phyloP scores from a whole-genome alignment of 2,797 vertebrate genomes.

The Catostomus latipinnis region DNA sequence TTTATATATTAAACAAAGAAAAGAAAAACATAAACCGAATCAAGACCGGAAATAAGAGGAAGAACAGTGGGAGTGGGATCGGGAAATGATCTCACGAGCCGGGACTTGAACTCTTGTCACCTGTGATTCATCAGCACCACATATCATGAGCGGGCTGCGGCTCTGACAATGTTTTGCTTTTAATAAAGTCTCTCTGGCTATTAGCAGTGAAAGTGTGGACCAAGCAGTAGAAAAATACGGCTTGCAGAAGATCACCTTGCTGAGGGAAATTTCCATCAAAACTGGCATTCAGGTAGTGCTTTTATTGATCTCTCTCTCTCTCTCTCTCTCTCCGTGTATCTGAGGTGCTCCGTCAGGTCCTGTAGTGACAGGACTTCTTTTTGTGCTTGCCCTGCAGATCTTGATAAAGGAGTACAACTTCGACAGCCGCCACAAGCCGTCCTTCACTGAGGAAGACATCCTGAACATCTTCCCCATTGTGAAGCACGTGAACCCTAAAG shows the following conservation, averaged over 20 bases:
- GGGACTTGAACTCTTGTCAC: too few species aligned
- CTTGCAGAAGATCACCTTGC: conserved; percentile 92
- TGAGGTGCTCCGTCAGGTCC: not conserved
- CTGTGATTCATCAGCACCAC: too few species aligned
- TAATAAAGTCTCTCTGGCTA: not conserved
- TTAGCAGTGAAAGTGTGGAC: conserved; percentile 89
- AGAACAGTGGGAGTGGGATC: too few species aligned
- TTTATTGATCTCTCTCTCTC: not conserved
- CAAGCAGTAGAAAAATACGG: conserved; percentile 91
- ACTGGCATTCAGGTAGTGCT: conserved; percentile 92
- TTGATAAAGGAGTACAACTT: conserved; percentile 98
- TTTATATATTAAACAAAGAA: too few species aligned
- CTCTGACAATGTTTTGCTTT: not conserved
- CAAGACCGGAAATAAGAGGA: too few species aligned
- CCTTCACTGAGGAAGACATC: conserved; percentile 98
- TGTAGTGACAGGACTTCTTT: not conserved
- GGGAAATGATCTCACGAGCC: too few species aligned
- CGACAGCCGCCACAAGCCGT: conserved; percentile 95
- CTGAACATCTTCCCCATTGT: conserved; percentile 98
- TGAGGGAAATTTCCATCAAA: conserved; percentile 95
- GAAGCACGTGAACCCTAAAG: conserved; percentile 98
- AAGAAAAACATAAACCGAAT: too few species aligned
- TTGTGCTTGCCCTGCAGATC: conserved; percentile 76
- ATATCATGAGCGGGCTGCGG: too few species aligned
- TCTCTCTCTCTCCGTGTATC: not conserved